Conservation (phyloP, 1,140 invertebrate genomes). For the Lithobius niger region DNA sequence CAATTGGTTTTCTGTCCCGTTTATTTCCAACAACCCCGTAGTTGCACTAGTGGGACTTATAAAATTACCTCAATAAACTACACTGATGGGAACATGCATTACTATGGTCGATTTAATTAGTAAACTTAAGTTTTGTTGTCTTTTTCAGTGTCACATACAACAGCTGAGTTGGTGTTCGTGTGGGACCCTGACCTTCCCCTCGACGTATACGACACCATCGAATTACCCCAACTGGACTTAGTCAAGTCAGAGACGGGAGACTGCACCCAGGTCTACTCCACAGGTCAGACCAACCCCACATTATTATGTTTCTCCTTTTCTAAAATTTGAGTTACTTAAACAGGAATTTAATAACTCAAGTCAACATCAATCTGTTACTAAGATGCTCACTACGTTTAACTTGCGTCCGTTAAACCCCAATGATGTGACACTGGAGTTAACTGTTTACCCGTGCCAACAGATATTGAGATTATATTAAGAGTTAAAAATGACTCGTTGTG, state of each 20-base stretch:
- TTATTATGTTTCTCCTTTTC: constrained; percentile 6
- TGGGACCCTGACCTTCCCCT: constrained; percentile 30
- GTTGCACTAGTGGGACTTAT: no score
- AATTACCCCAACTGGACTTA: constrained; percentile 31
- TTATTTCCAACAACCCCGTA: no score
- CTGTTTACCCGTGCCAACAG: no score
- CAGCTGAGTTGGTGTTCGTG: constrained; percentile 31
- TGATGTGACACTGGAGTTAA: no score
- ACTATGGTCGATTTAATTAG: no score
- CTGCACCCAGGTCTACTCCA: constrained; percentile 32
- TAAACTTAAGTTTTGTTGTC: constrained; percentile 14
- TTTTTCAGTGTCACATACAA: constrained; percentile 31
- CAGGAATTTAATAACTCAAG: neutral
- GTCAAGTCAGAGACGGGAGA: constrained; percentile 26
- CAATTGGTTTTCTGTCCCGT: no score
- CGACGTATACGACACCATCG: constrained; percentile 29
- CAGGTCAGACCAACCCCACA: constrained; percentile 21
- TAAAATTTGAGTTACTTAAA: neutral
- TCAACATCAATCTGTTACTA: neutral
- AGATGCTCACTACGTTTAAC: neutral
- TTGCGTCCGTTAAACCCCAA: neutral
- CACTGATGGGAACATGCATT: no score
- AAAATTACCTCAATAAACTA: no score
- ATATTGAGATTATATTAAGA: no score
- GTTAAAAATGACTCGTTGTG: no score